phyloP scores from a whole-genome alignment of 1,140 invertebrate species.

The Phymorhynchus buccinoides region DNA sequence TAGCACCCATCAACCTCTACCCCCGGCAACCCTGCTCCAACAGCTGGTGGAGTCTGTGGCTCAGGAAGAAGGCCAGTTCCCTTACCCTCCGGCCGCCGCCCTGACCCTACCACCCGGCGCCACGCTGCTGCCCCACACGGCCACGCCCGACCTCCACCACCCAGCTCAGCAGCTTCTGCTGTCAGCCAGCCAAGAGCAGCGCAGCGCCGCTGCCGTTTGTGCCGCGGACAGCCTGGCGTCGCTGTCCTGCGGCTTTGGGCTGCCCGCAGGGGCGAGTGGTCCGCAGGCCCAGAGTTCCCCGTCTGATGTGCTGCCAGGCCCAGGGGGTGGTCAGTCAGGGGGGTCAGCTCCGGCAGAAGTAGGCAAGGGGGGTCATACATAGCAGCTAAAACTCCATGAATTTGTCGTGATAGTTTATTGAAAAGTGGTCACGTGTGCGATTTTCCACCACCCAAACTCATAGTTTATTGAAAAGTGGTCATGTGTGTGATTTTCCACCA shows the following conservation, averaged over 20 bases:
- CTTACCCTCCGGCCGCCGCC: not conserved
- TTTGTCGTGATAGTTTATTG: no score
- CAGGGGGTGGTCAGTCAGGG: not conserved
- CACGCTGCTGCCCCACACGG: conserved; percentile 12
- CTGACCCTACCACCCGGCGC: not conserved
- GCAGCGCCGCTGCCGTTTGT: conserved; percentile 33
- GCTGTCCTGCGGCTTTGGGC: not conserved
- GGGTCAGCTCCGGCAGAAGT: not conserved
- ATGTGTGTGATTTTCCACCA: no score
- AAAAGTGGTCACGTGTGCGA: no score
- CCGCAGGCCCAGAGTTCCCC: not conserved
- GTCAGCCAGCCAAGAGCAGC: conserved; percentile 30
- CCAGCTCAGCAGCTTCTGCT: conserved; percentile 24
- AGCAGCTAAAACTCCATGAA: no score
- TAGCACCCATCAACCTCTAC: not conserved
- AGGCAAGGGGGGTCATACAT: not conserved
- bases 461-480: no score
- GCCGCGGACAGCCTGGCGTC: conserved; percentile 32
- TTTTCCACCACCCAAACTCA: no score
- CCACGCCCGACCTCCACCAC: not conserved
- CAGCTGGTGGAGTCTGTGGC: conserved; percentile 22
- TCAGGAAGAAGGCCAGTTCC: not conserved
- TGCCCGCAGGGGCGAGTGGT: not conserved
- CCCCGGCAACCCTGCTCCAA: conserved; percentile 22
- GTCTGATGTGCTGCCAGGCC: not conserved